Base-by-base conservation (phyloP, 2,888 invertebrate species). In the Ecliptopera silaceata region DNA sequence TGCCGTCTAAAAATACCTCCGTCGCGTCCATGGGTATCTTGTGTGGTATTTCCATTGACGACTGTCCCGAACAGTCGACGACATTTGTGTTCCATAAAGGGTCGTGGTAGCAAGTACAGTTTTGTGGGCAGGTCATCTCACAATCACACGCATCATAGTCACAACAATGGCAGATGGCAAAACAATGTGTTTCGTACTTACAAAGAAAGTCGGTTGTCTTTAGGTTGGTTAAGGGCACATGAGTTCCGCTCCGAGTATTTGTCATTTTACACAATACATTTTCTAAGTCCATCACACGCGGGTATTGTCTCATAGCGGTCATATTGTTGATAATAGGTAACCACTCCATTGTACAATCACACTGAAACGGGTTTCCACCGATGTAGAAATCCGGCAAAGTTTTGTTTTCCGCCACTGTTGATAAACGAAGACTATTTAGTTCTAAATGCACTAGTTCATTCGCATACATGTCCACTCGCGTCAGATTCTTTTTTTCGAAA, bases 281-380 rank as follows among this genome's bases (percentile, higher is more conserved):
- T 76, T 95, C 96, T 71, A 97, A 90, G 81, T 98, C 98, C 94
- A 97, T 96, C 70, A 98, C 95, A 58, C 95, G 93, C 49, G 98
- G 97, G 79, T 97, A 96, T 80, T 97, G 97, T 48, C 96, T 92
- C 70, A 95, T 94, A 34, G 94, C 93, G 63, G 96, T 96, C 93
- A 96, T 94, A 84, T 96, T 96, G 85, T 97, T 97, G 84, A 97
- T 95, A 54, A 96, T 93, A 68, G 97, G 97, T 73, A 98, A 89
- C 98, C 98, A 98, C 82, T 97, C 97, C 97, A 98, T 97, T 63
- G 96, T 95, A 89, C 98, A 98, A 80, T 98, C 97, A 88, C 98
- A 98, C 73, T 96, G 95, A 87, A 98, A 97, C 11, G 98, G 98
- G 86, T 98, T 98, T 44, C 96, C 97, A 62, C 97, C 97, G 67